Evolutionary conservation across 2,888 invertebrate genomes (phyloP).

Genomic region (Blastobasis adustella): DNA sequence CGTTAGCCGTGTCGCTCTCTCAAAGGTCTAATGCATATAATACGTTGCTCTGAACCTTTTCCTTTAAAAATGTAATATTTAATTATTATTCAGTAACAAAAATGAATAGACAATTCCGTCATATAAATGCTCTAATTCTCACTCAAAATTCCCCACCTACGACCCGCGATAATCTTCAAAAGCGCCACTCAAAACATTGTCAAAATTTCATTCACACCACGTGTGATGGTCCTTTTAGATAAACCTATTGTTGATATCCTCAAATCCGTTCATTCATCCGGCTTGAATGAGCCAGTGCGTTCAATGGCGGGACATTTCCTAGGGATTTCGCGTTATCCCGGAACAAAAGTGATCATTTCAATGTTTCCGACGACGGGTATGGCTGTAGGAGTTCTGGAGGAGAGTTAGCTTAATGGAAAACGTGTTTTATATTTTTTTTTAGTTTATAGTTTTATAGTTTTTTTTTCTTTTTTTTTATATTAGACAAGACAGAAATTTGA

Average conservation of each 20-base stretch:
- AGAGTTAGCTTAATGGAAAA: background rate
- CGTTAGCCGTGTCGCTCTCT: no score
- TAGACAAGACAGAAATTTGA: no score
- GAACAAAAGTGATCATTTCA: conserved; percentile 60
- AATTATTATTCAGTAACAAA: no score
- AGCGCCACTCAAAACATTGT: conserved; percentile 46
- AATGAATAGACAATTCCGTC: no score
- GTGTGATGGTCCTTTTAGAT: conserved; percentile 55
- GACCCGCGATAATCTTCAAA: conserved; percentile 46
- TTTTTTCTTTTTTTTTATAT: no score
- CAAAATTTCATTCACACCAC: conserved; percentile 56
- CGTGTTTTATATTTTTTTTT: no score
- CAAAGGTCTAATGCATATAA: no score
- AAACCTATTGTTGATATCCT: conserved; percentile 42
- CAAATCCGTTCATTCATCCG: conserved; percentile 43
- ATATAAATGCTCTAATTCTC: background rate
- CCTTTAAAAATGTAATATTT: no score
- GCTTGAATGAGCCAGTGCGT: conserved; percentile 26
- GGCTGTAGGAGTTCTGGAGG: conserved; percentile 13
- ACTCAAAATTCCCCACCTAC: conserved; percentile 15
- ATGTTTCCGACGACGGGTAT: conserved; percentile 50
- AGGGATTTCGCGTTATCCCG: conserved; percentile 68
- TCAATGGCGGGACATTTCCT: conserved; percentile 61
- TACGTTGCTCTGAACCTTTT: no score
- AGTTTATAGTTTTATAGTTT: no score